Percentiles rank a stretch among this genome's conserved stretches.
Conservation (phyloP, 2,888 invertebrate species). For the Erebia palarica region DNA sequence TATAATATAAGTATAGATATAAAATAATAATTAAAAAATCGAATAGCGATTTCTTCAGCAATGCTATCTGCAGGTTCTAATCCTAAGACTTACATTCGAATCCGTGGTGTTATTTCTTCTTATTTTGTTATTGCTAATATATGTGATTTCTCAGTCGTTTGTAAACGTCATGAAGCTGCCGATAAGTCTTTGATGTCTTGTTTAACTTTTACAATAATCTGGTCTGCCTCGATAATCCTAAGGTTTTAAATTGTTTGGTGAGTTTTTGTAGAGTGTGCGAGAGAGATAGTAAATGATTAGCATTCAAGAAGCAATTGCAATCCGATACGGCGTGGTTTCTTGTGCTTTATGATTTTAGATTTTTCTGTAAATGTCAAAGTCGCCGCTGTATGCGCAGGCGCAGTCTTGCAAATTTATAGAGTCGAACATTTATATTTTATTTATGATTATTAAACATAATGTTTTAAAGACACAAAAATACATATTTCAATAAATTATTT, state of each 20-base stretch:
- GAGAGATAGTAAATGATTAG: slow-evolving; percentile 57
- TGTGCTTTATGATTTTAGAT: slow-evolving; percentile 80
- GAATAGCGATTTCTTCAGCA: slow-evolving; percentile 5
- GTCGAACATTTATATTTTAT: background rate
- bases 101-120: slow-evolving; percentile 8
- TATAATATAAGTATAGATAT: background rate
- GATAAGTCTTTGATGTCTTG: slow-evolving; percentile 33
- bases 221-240: slow-evolving; percentile 6
- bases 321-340: slow-evolving; percentile 61
- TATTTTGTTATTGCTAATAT: slow-evolving; percentile 20
- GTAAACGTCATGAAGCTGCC: slow-evolving; percentile 26
- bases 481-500: too few relatives aligned
- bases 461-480: too few relatives aligned
- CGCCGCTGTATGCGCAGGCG: slow-evolving; percentile 62
- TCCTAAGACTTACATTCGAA: slow-evolving; percentile 22
- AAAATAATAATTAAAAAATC: slow-evolving; percentile 2
- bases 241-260: slow-evolving; percentile 25
- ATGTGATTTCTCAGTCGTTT: slow-evolving; percentile 18
- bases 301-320: slow-evolving; percentile 75
- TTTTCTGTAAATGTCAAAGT: slow-evolving; percentile 79
- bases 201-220: slow-evolving; percentile 1
- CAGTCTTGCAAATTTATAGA: slow-evolving; percentile 38
- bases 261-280: slow-evolving; percentile 36
- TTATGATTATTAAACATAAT: background rate
- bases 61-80: slow-evolving; percentile 14